Conservation (phyloP, 1,140 invertebrate genomes). For the Uloborus diversus region DNA sequence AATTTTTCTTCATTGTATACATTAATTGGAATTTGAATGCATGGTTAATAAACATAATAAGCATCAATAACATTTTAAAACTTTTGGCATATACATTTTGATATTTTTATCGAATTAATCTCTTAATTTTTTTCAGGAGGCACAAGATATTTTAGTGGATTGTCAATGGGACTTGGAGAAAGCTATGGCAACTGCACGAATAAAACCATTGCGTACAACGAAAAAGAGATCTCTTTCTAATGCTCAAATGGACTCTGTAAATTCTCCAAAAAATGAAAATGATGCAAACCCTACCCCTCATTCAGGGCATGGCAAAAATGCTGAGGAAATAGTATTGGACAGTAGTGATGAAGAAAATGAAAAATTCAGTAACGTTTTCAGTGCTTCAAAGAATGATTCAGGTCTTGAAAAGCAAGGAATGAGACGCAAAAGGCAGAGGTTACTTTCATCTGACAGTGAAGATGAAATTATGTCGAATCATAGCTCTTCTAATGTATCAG, state of each 20-base stretch:
- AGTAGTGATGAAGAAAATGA: conserved; percentile 38
- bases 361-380: not conserved
- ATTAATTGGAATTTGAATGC: too few relatives aligned
- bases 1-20: too few relatives aligned
- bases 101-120: too few relatives aligned
- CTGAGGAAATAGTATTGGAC: conserved; percentile 40
- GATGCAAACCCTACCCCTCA: not conserved
- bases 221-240: not conserved
- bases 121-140: conserved; percentile 34
- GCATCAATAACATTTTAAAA: too few relatives aligned
- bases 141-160: conserved; percentile 49
- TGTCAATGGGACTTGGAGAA: conserved; percentile 39
- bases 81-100: too few relatives aligned
- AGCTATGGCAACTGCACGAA: not conserved
- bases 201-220: not conserved
- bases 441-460: not conserved
- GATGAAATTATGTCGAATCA: too few relatives aligned
- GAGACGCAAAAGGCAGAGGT: too few relatives aligned
- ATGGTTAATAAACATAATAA: too few relatives aligned
- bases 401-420: too few relatives aligned
- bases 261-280: not conserved
- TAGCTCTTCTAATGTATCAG: not conserved
- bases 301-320: not conserved
- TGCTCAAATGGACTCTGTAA: not conserved
- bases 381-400: not conserved